Evolutionary conservation across 2,113 vertebrate genomes (phyloP), one percentile per base, ranked within the genome.

Genomic region (Chrysemys picta): DNA sequence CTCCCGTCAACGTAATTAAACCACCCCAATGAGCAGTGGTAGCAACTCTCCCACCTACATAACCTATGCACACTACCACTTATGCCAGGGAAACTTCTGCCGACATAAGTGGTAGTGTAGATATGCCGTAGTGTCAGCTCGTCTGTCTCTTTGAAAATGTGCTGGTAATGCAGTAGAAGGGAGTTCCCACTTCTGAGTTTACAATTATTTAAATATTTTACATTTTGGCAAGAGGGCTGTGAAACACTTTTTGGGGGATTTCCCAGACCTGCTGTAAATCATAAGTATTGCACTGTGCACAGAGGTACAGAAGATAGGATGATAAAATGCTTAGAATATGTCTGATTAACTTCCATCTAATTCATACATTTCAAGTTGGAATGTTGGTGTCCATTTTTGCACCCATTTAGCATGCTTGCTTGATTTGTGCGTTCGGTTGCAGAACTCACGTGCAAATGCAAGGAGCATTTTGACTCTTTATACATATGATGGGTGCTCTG

Each of bases 191-290:
- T 92, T 57, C 87, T 97, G 97, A 96, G 96, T 52, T 97, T 96
- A 96, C 95, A 95, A 94, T 97, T 96, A 97, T 96, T 95, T 97
- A 97, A 95, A 97, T 95, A 91, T 91, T 92, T 94, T 89, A 96
- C 95, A 97, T 96, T 97, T 96, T 95, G 94, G 96, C 90, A 92
- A 52, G 80, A 65, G 69, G 22, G 5, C 62, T 75, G 83, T 96
- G 96, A 96, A 95, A 97, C 95, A 94, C 38, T 93, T 96, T 78
- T 95, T 85, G 52, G 52, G 45, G 86, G 93, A 97, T 94, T 95
- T 88, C 95, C 78, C 90, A 96, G 47, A 76, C 62, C 49, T 90
- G 82, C 35, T 96, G 89, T 95, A 96, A 93, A 93, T 96, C 89
- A 84, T 56, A 94, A 59, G 25, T 84, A 83, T 93, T 82, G 72